These are phyloP conservation scores for Allygus modestus DNA, from an alignment of 2,888 invertebrate species.

Conservation along the genomic window DNA sequence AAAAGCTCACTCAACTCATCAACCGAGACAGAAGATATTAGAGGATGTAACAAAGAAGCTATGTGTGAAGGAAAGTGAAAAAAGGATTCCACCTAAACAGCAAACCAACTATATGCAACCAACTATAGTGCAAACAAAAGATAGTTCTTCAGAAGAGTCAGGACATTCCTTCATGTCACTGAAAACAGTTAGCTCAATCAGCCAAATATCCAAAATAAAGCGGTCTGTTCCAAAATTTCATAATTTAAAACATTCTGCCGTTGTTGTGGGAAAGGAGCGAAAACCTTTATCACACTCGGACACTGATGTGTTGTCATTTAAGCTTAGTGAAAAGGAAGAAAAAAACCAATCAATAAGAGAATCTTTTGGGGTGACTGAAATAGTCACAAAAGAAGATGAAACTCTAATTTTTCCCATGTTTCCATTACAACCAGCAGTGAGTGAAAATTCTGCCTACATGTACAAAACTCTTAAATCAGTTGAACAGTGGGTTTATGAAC, in stretches of 20 bases:
- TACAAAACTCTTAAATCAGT: slow-evolving; percentile 70
- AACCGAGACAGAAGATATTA: not conserved
- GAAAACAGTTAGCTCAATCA: not conserved
- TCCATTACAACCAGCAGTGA: slow-evolving; percentile 8
- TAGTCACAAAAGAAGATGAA: not conserved
- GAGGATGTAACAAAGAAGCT: not conserved
- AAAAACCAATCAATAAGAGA: not conserved
- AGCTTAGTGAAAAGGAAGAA: slow-evolving; percentile 17
- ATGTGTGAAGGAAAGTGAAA: not conserved
- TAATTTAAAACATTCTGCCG: not conserved
- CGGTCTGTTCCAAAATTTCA: not conserved
- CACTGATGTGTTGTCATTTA: not conserved
- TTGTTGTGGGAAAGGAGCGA: slow-evolving; percentile 1
- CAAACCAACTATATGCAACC: not conserved
- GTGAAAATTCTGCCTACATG: slow-evolving; percentile 67
- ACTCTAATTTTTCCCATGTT: slow-evolving; percentile 15
- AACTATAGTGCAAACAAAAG: not conserved
- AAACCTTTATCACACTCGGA: not conserved
- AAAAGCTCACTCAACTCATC: not conserved
- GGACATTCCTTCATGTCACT: not conserved
- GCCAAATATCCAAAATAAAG: not conserved
- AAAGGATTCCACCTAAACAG: not conserved
- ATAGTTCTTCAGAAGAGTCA: not conserved
- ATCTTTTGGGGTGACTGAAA: not conserved
- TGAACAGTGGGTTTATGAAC: slow-evolving; percentile 74